Evolutionary conservation across 2,888 invertebrate genomes (phyloP).

Genomic region (Pimpla rufipes): DNA sequence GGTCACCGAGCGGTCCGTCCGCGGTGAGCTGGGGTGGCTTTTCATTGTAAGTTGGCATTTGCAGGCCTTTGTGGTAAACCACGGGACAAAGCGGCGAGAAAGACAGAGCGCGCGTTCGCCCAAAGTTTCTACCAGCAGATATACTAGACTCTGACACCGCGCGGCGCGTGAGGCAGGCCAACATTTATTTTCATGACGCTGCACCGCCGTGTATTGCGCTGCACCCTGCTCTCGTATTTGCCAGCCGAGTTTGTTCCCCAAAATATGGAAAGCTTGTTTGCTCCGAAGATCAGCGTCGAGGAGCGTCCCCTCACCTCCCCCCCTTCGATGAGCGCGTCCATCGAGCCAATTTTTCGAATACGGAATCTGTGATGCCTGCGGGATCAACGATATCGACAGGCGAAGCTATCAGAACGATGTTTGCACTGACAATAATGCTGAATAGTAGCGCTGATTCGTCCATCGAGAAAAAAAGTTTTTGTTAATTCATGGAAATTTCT

Average conservation of each 20-base stretch:
- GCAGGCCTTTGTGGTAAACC: slow-evolving; percentile 84
- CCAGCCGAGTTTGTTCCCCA: slow-evolving; percentile 51
- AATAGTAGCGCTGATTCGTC: too few species aligned
- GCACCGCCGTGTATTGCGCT: background rate
- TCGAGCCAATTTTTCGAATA: slow-evolving; percentile 52
- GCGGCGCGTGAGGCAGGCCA: slow-evolving; percentile 12
- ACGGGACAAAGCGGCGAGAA: slow-evolving; percentile 77
- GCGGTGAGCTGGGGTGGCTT: slow-evolving; percentile 74
- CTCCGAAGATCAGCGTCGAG: slow-evolving; percentile 59
- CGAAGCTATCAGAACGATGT: slow-evolving; percentile 10
- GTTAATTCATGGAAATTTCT: background rate
- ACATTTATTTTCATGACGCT: slow-evolving; percentile 22
- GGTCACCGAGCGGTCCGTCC: slow-evolving; percentile 58
- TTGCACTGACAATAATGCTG: slow-evolving; percentile 16
- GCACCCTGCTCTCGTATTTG: slow-evolving; percentile 58
- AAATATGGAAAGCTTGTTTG: slow-evolving; percentile 78
- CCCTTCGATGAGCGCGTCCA: slow-evolving; percentile 12
- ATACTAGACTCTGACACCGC: slow-evolving; percentile 2
- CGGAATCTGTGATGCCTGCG: slow-evolving; percentile 21
- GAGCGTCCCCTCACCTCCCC: background rate
- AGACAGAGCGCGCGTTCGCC: slow-evolving; percentile 46
- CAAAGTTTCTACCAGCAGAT: slow-evolving; percentile 57
- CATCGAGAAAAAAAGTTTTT: too few species aligned
- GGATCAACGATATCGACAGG: slow-evolving; percentile 27
- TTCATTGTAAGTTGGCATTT: slow-evolving; percentile 83